A percentile compares a stretch with the other conserved stretches of the same genome.
phyloP scores from a whole-genome alignment of 1,140 invertebrate species.

The Euschistus heros region DNA sequence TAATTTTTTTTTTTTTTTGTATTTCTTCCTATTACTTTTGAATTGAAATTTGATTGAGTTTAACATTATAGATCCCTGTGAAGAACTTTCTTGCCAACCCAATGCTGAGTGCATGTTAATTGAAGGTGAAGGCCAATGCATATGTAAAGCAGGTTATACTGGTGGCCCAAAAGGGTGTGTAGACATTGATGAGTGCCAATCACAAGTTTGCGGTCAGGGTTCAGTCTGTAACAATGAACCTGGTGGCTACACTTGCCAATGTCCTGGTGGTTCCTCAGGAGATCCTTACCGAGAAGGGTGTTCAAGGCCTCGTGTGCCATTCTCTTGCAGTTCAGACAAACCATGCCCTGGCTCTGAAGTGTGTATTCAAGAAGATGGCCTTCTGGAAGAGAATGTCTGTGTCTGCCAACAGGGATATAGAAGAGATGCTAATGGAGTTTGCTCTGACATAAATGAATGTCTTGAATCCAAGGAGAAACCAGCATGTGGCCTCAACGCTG shows the following conservation, averaged over 20 bases:
- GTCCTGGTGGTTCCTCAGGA: constrained; percentile 59
- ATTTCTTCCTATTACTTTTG: constrained; percentile 1
- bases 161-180: constrained; percentile 64
- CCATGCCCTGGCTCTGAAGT: constrained; percentile 75
- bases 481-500: constrained; percentile 72
- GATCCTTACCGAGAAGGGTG: constrained; percentile 62
- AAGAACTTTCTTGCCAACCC: constrained; percentile 68
- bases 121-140: constrained; percentile 69
- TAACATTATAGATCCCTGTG: constrained; percentile 70
- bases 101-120: constrained; percentile 82
- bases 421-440: constrained; percentile 58
- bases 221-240: constrained; percentile 81
- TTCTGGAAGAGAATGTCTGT: constrained; percentile 62
- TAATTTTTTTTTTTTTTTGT: not conserved
- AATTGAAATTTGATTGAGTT: not conserved
- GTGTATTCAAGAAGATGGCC: constrained; percentile 60
- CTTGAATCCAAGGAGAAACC: constrained; percentile 55
- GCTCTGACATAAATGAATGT: constrained; percentile 83
- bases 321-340: constrained; percentile 54
- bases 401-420: constrained; percentile 76
- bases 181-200: constrained; percentile 75
- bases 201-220: constrained; percentile 58
- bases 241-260: constrained; percentile 76
- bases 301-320: constrained; percentile 45
- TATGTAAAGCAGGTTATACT: constrained; percentile 66